Conservation (phyloP, 2,113 vertebrate species). For the Peucedramus taeniatus region DNA sequence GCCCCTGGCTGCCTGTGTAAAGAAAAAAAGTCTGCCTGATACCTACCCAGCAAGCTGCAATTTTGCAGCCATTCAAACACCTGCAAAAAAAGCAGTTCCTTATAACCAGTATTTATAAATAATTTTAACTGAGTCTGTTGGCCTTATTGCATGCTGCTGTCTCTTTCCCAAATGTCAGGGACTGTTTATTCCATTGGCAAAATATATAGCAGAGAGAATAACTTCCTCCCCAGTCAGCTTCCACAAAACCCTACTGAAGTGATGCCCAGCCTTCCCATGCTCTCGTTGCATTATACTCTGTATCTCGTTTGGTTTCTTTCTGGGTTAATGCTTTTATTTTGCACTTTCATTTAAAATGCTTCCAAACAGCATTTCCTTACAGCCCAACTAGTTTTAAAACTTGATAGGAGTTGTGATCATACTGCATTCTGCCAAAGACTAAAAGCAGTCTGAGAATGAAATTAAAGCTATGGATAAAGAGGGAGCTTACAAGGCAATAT, state of each 20-base stretch:
- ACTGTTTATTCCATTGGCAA: neutral
- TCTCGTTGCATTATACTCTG: fast-evolving
- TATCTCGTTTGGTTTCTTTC: neutral
- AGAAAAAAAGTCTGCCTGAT: neutral
- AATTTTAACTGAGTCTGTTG: neutral
- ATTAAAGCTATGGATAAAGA: neutral
- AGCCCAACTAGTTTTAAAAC: neutral
- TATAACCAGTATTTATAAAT: neutral
- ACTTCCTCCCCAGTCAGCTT: neutral
- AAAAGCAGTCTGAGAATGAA: slow-evolving; percentile 1
- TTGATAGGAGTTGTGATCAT: neutral
- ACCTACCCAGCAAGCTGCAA: neutral
- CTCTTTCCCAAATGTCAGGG: neutral
- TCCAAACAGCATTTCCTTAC: neutral
- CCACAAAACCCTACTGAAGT: neutral
- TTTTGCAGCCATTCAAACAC: neutral
- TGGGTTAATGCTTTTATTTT: neutral
- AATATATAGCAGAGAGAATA: neutral
- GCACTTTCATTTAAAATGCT: neutral
- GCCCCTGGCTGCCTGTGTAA: neutral
- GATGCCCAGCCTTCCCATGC: neutral
- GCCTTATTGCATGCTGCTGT: neutral
- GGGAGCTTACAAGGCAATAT: neutral
- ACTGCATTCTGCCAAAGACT: neutral
- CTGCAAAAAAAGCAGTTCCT: neutral